Base-by-base conservation (phyloP, 1,140 invertebrate genomes). In the Cyrtorhinus lividipennis region DNA sequence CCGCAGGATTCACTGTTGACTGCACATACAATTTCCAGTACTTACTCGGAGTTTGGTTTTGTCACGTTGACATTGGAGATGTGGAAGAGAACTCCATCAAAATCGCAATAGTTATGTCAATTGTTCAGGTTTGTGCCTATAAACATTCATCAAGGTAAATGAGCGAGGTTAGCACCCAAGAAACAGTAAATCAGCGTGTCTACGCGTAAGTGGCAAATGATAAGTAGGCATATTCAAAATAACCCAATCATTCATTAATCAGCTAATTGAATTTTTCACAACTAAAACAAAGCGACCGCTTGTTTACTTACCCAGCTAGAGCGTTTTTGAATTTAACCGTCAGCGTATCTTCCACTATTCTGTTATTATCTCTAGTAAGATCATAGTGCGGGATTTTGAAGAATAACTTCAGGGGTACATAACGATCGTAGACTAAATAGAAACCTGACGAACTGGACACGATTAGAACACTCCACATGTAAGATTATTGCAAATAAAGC, bases 361-460 rank as follows among this genome's bases (percentile, higher is more conserved):
- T 86, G 80, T 98, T 98, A 78, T 96, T 94, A 96, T 95, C 83
- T 98, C 95, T 70, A 98, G 81, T 74, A 98, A 83, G 82, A 98
- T 98, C 95, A 98, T 98, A 20, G 48, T 53, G 30, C 5, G 48
- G 48, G 48, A 53, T 10, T 15, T 53, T 5, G 20, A 10, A 8
- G 5, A 22, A 8, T 5, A 22, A 22, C 20, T 15, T 53, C 48
- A 53, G 20, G 8, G 20, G 20, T 13, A 53, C 48, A 53, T 53
- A 20, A 53, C 5, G n/a, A 38, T 38, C 30, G 5, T 38, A 5
- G 30, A 38, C n/a, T n/a, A 38, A 5, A 15, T 38, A 38, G 30
- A 38, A 38, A 38, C 15, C 5, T 38, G 5, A 38, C 30, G 30
- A 38, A 38, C 30, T 38, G 5, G 30, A 15, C 30, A 5, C 30